Conservation (phyloP, 1,140 invertebrate species). For the Cryptotermes secundus region DNA sequence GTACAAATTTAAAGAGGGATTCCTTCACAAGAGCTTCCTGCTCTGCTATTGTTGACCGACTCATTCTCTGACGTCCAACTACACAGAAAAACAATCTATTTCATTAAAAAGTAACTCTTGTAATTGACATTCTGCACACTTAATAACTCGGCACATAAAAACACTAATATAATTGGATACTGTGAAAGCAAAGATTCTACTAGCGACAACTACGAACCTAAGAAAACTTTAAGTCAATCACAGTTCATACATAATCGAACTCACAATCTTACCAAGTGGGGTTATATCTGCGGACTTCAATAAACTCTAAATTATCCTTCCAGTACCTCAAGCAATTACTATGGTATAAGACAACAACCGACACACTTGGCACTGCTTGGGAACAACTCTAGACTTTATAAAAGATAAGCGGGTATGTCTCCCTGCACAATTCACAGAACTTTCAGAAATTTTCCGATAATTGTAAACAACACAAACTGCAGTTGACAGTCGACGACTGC, state of each 20-base stretch:
- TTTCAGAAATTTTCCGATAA: neutral
- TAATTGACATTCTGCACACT: neutral
- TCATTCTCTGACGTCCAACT: constrained; percentile 27
- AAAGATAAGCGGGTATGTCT: neutral
- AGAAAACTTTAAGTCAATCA: neutral
- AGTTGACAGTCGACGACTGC: constrained; percentile 5
- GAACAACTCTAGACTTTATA: neutral
- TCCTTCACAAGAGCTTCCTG: constrained; percentile 77
- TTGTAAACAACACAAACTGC: constrained; percentile 10
- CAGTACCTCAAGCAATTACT: neutral
- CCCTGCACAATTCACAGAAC: neutral
- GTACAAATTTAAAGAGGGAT: constrained; percentile 75
- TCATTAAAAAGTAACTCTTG: neutral
- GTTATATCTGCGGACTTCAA: neutral
- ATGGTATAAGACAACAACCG: neutral
- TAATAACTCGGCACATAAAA: neutral
- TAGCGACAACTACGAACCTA: neutral
- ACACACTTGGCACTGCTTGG: neutral
- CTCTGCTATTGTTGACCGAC: constrained; percentile 49
- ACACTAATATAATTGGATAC: too few relatives aligned
- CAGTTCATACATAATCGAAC: neutral
- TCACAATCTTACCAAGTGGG: neutral
- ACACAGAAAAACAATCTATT: neutral
- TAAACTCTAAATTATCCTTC: neutral
- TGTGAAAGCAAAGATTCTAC: too few relatives aligned